A percentile compares a stretch with the other conserved stretches of the same genome.
phyloP scores from a whole-genome alignment of 2,797 vertebrate genomes.

The Ispidina lecontei region DNA sequence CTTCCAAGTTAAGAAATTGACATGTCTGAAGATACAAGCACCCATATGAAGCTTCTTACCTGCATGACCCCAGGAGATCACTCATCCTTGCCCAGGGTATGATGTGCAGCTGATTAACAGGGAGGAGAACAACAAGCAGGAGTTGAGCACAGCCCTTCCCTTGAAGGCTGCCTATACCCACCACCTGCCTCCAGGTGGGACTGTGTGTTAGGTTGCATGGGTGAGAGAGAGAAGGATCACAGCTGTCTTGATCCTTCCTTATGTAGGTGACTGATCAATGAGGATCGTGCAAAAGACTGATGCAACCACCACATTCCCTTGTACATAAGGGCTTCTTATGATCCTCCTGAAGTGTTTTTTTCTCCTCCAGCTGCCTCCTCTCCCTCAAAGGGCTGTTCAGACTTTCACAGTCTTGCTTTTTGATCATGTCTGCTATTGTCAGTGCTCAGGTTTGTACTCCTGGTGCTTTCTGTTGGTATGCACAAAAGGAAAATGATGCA shows the following conservation, averaged over 20 bases:
- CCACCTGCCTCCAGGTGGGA: neutral
- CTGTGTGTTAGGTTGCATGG: too few relatives aligned
- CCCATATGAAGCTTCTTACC: accelerated
- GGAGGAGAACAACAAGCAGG: neutral
- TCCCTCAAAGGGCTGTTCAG: neutral
- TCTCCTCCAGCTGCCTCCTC: neutral
- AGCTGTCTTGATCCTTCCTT: neutral
- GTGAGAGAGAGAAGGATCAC: neutral
- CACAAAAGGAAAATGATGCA: neutral
- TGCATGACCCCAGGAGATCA: neutral
- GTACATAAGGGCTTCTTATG: neutral
- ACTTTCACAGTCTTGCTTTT: neutral
- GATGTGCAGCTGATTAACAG: neutral
- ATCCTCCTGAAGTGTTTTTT: neutral
- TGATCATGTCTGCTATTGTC: neutral
- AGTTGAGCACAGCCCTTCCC: neutral
- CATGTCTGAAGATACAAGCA: too few relatives aligned
- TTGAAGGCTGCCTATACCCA: neutral
- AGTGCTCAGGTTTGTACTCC: neutral
- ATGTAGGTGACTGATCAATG: neutral
- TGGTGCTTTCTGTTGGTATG: neutral
- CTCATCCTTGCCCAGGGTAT: neutral
- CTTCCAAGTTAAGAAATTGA: neutral
- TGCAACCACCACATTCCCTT: neutral
- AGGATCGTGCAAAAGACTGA: neutral